Percentiles rank a stretch among this genome's conserved stretches.
Evolutionary conservation across 2,113 vertebrate species (phyloP).

Genomic region (Smithornis capensis): DNA sequence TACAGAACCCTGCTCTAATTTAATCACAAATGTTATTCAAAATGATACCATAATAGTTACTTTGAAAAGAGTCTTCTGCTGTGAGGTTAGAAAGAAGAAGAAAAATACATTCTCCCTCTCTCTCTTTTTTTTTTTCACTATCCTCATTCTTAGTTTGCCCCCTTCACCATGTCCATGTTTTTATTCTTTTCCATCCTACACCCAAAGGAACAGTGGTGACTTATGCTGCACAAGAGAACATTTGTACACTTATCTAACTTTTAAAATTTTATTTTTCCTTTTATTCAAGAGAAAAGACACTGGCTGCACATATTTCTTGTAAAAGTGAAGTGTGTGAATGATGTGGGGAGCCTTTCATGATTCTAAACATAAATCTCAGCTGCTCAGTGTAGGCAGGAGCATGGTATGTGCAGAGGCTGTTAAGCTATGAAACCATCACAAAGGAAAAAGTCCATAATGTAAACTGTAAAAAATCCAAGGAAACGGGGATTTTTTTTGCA

Average conservation of each 20-base stretch:
- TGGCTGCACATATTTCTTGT: rapidly evolving
- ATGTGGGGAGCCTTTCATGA: not conserved
- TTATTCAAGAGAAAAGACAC: not conserved
- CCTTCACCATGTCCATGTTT: not conserved
- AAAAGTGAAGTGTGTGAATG: not conserved
- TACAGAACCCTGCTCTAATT: not conserved
- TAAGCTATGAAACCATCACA: not conserved
- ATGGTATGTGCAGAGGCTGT: not conserved
- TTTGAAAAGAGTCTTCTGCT: not conserved
- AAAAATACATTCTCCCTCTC: not conserved
- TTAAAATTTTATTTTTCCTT: not conserved
- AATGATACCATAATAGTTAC: not conserved
- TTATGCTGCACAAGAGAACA: not conserved
- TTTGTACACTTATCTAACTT: not conserved
- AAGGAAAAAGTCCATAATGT: not conserved
- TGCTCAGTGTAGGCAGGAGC: not conserved
- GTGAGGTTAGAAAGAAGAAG: rapidly evolving
- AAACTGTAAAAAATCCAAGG: not conserved
- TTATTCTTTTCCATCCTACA: not conserved
- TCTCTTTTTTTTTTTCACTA: not conserved
- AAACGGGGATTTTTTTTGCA: not conserved
- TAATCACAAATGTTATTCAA: not conserved
- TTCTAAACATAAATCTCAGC: not conserved
- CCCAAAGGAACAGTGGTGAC: not conserved
- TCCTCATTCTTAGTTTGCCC: rapidly evolving